Percentiles rank a stretch among this genome's conserved stretches.
phyloP scores from a whole-genome alignment of 2,888 invertebrate genomes.

The Drosophila mettleri region DNA sequence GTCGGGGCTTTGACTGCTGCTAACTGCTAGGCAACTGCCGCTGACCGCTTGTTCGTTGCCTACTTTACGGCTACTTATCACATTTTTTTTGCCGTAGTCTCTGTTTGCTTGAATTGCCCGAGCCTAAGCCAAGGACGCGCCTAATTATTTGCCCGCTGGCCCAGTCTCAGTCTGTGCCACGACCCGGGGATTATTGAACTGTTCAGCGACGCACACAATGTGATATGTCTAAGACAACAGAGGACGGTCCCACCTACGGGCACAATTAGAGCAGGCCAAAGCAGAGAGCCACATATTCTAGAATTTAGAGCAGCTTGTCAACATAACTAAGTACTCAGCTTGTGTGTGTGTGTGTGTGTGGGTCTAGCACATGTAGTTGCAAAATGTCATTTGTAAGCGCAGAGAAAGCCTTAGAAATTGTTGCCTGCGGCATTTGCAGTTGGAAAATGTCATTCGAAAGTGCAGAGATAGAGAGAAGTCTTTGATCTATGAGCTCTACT shows the following conservation, averaged over 20 bases:
- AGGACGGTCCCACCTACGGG: neutral
- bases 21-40: constrained; percentile 30
- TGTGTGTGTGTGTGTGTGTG: neutral
- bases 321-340: constrained; percentile 2
- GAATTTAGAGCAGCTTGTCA: constrained; percentile 31
- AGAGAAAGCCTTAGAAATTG: neutral
- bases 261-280: constrained; percentile 28
- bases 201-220: constrained; percentile 4
- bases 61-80: constrained; percentile 73
- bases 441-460: neutral
- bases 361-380: neutral
- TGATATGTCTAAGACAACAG: neutral
- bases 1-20: constrained; percentile 16
- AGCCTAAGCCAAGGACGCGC: constrained; percentile 50
- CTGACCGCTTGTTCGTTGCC: constrained; percentile 53
- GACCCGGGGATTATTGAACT: constrained; percentile 50
- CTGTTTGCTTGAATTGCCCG: constrained; percentile 38
- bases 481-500: neutral
- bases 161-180: constrained; percentile 2
- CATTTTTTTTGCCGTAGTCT: constrained; percentile 31
- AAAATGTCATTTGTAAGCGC: neutral
- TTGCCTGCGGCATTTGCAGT: neutral
- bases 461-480: neutral
- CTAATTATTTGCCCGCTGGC: constrained; percentile 66
- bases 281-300: constrained; percentile 20